Conservation (phyloP, 2,797 vertebrate genomes). For the Harpagifer antarcticus region DNA sequence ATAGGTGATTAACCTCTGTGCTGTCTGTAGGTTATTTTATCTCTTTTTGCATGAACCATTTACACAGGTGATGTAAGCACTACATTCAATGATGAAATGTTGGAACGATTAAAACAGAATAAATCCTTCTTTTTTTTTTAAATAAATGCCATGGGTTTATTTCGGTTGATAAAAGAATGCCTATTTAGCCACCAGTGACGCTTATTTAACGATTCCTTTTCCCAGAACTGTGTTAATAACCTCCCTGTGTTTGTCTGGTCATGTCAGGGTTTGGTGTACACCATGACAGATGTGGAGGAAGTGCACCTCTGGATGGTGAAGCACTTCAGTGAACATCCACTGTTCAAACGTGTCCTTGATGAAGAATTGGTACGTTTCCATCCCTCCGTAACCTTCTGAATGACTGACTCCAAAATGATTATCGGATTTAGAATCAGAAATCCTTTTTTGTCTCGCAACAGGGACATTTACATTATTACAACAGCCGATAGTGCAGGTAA, state of each 20-base stretch:
- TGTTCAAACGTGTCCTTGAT: constrained; percentile 87
- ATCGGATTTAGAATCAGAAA: too few species aligned
- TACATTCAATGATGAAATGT: constrained; percentile 15
- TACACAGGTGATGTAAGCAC: constrained; percentile 53
- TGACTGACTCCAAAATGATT: too few species aligned
- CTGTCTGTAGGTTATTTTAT: constrained; percentile 77
- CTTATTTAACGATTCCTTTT: constrained; percentile 4
- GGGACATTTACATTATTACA: too few species aligned
- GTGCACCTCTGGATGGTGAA: constrained; percentile 93
- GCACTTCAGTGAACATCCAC: constrained; percentile 91
- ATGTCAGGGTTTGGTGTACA: constrained; percentile 92
- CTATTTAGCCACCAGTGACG: constrained; percentile 1
- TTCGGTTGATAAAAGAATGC: neutral
- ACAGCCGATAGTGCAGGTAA: too few species aligned
- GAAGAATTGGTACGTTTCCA: constrained; percentile 86
- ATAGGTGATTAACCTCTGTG: constrained; percentile 76
- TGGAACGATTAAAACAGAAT: neutral
- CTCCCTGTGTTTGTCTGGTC: constrained; percentile 43
- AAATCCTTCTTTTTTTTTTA: neutral
- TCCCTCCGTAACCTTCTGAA: neutral
- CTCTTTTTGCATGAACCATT: constrained; percentile 37
- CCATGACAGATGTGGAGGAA: constrained; percentile 93
- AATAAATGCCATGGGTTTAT: neutral
- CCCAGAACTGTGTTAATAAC: constrained; percentile 41
- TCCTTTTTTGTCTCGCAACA: too few species aligned